Evolutionary conservation across 2,888 invertebrate genomes (phyloP), one percentile per base, ranked within the genome.

Genomic region (Leptura quadrifasciata): DNA sequence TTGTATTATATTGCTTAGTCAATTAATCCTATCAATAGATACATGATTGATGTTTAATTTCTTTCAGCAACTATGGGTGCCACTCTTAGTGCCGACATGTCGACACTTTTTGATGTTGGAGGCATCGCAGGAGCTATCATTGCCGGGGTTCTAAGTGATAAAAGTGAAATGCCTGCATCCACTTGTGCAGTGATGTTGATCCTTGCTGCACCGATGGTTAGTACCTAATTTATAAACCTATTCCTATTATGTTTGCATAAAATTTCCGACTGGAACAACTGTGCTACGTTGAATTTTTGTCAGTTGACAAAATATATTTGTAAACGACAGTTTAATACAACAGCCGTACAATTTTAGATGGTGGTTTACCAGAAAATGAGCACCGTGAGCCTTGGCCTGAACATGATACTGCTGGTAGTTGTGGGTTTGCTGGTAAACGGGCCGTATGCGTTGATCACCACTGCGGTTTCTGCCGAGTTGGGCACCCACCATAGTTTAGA

Each of bases 401-500:
- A 94, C 87, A 91, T 95, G 80, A 79, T 91, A 20, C 89, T 98
- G 79, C 90, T 98, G 77, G 86, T 96, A 70, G 75, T 94, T 3
- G 94, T 94, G 39, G 98, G 98, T 4, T 89, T 94, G 79, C 89
- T 98, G 63, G 98, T 98, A 0, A 98, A 98, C 89, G 98, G 98
- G 0, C 98, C 98, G 0, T 98, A 98, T 88, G 96, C 98, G 5
- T 91, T 98, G 70, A 98, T 98, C 86, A 98, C 98, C 2, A 98
- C 98, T 0, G 97, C 98, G 0, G 98, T 98, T 52, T 96, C 97
- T 72, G 97, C 98, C 0, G 98, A 98, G 87, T 91, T 98, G 6
- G 97, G 98, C 17, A 95, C 96, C 0, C 97, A 98, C 90, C 83
- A 82, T 27, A 94, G 94, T 77, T 90, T 98, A 72, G 93, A 94